Base-by-base conservation (phyloP, 2,797 vertebrate species). In the Coranthus polyacanthus region DNA sequence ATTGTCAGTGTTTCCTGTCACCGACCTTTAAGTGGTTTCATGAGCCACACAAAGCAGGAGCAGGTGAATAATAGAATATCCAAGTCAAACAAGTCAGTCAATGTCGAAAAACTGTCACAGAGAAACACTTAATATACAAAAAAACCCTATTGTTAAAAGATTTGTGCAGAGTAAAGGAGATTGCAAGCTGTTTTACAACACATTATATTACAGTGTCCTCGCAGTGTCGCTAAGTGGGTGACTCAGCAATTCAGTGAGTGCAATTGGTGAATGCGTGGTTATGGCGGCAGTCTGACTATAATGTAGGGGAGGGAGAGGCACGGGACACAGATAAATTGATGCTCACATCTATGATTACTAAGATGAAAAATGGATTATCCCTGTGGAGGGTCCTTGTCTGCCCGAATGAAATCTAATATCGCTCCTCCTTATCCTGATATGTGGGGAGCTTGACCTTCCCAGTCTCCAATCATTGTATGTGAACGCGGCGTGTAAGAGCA, bases 401-500 rank as follows among this genome's bases (percentile, higher is more conserved):
- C 61, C 41, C 68, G 39, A 42, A 47, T 59, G 49, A 55, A 87
- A 62, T 63, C 54, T 46, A 85, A 58, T 5, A 8, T 1, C 2
- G 18, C 18, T 8, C 26, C 38, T 73, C 4, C 24, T 20, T 29
- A 54, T 76, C 22, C 36, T 37, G n/a, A 36, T 45, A 51, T 70
- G 65, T 36, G 39, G 42, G 72, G 22, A 68, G 22, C 41, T 52
- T 29, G 57, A 70, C 54, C 58, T 32, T 69, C 51, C 43, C 26
- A 17, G 21, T 12, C 22, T 12, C 8, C 0, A 8, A 15, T 67
- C 41, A 26, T 44, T 42, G 21, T 46, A 47, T 57, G 45, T 41
- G 44, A 42, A 20, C 3, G 22, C 10, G 56, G 44, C 44, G 47
- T 41, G 71, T 65, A 53, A 39, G 49, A 50, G 15, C 32, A 53